Evolutionary conservation across 2,797 vertebrate genomes (phyloP), one percentile per base, ranked within the genome.

Genomic region (Urosaurus nigricauda): DNA sequence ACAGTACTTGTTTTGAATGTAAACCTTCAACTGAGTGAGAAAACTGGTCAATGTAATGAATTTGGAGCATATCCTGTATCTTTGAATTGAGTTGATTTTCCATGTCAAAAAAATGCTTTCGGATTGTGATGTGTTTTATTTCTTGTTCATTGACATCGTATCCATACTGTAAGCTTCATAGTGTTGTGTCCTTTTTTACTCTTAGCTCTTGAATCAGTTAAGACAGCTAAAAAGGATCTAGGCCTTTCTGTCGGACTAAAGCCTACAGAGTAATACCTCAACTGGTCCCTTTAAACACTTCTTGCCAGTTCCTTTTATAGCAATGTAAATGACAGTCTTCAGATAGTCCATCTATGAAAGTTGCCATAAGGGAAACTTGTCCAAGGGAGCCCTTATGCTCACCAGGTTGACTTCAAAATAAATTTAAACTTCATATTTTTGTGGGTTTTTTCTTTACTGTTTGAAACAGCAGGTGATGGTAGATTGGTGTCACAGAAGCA

Each of bases 381-480:
- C 92, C 78, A 79, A 88, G n/a, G 71, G 51, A 85, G 90, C 89
- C 94, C 87, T 93, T 0, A 79, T 90, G 74, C 89, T 91, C 93
- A 0, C 92, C 92, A 37, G 32, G n/a, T 79, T 86, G 94, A n/a
- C 79, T 94, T 94, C 86, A 84, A 95, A 96, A 96, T 96, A 96
- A 96, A 96, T 93, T 84, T 93, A 68, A 85, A 37, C 21, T 51
- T 85, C 63, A 85, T 79, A 53, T 80, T 89, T 47, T 71, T 71
- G 65, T 37, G n/a, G n/a, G 29, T 77, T 21, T 78, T 68, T 78
- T 29, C 40, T 53, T 63, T 56, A 79, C 53, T 85, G 79, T 26
- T 65, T 80, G 53, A 75, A 88, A 77, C 16, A 65, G 16, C 80
- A 83, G 47, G 40, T 73, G 35, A 35, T 40, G 21, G 73, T 82